Conservation (phyloP, 2,888 invertebrate genomes). For the Amaurobius ferox region DNA sequence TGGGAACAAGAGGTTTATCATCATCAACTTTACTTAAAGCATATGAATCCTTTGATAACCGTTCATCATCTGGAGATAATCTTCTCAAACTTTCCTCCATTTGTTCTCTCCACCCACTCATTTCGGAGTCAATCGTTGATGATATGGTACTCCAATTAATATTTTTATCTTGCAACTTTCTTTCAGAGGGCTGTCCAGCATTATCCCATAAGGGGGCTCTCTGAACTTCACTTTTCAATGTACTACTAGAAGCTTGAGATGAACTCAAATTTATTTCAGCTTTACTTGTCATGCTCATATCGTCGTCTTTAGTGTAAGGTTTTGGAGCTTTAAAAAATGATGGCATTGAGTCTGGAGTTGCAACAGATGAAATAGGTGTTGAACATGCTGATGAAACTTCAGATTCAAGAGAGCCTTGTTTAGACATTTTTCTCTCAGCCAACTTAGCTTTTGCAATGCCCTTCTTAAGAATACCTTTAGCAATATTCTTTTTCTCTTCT, state of each 20-base stretch:
- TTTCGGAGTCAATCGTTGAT: conserved; percentile 62
- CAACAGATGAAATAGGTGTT: conserved; percentile 46
- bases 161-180: conserved; percentile 32
- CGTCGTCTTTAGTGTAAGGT: conserved; percentile 63
- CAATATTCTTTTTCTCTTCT: conserved; percentile 71
- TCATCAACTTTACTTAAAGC: conserved; percentile 49
- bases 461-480: conserved; percentile 69
- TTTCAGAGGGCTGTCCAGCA: conserved; percentile 21
- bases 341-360: conserved; percentile 53
- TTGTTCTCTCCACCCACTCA: conserved; percentile 63
- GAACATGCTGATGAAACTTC: conserved; percentile 57
- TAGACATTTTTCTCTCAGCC: conserved; percentile 63
- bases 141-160: conserved; percentile 54
- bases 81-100: conserved; percentile 70
- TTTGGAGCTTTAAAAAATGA: conserved; percentile 70
- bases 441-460: conserved; percentile 68
- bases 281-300: conserved; percentile 44
- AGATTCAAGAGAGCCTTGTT: conserved; percentile 69
- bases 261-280: conserved; percentile 69
- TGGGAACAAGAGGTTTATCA: conserved; percentile 71
- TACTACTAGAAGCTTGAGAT: conserved; percentile 42
- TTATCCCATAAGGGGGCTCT: conserved; percentile 62
- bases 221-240: conserved; percentile 30
- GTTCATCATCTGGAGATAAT: conserved; percentile 63
- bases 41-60: conserved; percentile 41